Base-by-base conservation (phyloP, 2,797 vertebrate species). In the Dallia pectoralis region DNA sequence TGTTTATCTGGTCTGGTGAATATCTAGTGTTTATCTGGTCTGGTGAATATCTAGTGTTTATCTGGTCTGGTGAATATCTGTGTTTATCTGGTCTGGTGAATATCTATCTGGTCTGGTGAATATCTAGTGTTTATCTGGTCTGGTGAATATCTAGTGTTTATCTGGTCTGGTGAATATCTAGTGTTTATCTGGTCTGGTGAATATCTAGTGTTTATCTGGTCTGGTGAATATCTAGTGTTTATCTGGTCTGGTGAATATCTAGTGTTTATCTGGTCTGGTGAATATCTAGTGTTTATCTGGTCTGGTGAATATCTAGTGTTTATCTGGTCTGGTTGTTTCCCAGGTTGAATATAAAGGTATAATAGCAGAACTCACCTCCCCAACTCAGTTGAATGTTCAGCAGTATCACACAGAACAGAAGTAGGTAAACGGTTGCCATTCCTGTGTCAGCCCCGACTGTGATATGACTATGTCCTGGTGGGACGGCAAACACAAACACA, bases 341-440 rank as follows among this genome's bases (percentile, higher is more conserved):
- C 36, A 7, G 36, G 6, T 40, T 7, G 36, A 40, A 40, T 40
- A 9, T 18, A n/a, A 4, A 9, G 7, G 36, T 44, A 15, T n/a
- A 1, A 7, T 11, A 36, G 18, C 53, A 1, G 19, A 22, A 12
- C 79, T 71, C 91, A 94, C 92, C 93, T 88, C 84, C 86, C 70
- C 66, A 82, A 40, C 61, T 67, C 30, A 72, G 76, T 18, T 56
- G 77, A 27, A 77, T 67, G 74, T 80, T 77, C 64, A 83, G 77
- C 63, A 90, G 71, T 63, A 89, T 68, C 33, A 84, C 63, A 53
- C n/a, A 72, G 47, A 71, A 72, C 1, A 89, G 32, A 72, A 71
- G 33, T 51, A 86, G 27, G 74, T 69, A 73, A 14, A 83, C 47
- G 0, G 65, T 25, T 40, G 81, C 89, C 91, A 93, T 93, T 73